A percentile compares a stretch with the other conserved stretches of the same genome.
phyloP scores from a whole-genome alignment of 2,113 vertebrate species.

The Siniperca chuatsi region DNA sequence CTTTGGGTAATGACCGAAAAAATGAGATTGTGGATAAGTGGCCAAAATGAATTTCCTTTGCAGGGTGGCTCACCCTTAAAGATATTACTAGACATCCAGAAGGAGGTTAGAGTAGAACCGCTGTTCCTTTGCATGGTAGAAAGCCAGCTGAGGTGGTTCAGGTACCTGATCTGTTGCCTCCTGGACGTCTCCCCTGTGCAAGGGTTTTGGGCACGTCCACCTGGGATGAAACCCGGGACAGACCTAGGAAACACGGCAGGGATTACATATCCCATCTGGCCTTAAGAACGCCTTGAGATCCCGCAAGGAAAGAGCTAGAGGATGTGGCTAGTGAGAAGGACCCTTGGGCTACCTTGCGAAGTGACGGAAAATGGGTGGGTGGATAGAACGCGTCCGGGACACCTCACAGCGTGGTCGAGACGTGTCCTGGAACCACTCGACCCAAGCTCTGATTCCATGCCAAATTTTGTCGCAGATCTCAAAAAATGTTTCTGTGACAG shows the following conservation, averaged over 20 bases:
- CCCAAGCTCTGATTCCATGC: neutral
- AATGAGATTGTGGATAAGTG: neutral
- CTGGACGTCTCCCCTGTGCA: neutral
- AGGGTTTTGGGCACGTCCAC: neutral
- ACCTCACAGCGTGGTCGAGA: neutral
- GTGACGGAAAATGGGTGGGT: neutral
- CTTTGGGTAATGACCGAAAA: neutral
- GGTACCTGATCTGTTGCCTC: neutral
- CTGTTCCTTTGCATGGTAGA: neutral
- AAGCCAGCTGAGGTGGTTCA: neutral
- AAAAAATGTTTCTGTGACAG: neutral
- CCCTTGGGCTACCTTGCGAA: too few relatives aligned
- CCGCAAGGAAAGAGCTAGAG: neutral
- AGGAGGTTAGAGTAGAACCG: neutral
- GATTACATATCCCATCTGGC: neutral
- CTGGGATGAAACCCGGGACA: neutral
- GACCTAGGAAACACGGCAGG: too few relatives aligned
- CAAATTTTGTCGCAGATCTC: neutral
- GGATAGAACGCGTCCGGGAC: neutral
- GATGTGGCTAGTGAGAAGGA: too few relatives aligned
- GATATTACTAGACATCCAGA: neutral
- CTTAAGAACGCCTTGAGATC: neutral
- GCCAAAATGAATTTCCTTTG: neutral
- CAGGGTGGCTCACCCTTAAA: neutral
- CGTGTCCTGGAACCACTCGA: neutral